Evolutionary conservation across 2,113 vertebrate genomes (phyloP).

Genomic region (Reinhardtius hippoglossoides): DNA sequence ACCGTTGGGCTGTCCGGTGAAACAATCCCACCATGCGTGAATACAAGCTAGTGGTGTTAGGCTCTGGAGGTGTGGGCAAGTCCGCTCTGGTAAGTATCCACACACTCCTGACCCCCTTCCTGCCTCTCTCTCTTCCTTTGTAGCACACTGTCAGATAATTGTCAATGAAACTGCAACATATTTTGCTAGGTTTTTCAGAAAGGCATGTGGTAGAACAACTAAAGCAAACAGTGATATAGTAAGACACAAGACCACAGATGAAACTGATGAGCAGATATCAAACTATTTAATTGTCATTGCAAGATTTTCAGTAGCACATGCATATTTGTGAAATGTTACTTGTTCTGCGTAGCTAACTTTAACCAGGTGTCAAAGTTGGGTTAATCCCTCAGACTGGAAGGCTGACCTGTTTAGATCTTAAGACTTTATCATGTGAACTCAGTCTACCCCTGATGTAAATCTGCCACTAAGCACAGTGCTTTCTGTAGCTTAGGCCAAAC

Average conservation of each 20-base stretch:
- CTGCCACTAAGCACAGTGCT: not conserved
- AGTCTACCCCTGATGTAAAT: slow-evolving; percentile 35
- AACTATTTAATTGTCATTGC: not conserved
- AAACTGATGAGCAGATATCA: not conserved
- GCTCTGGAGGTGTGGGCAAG: slow-evolving; percentile 99
- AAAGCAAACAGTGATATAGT: not conserved
- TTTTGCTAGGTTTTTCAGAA: not conserved
- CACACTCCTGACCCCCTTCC: slow-evolving; percentile 27
- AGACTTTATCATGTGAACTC: slow-evolving; percentile 54
- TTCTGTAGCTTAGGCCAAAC: slow-evolving; percentile 11
- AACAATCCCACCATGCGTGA: slow-evolving; percentile 96
- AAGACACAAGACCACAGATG: too few species aligned
- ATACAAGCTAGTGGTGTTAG: slow-evolving; percentile 99
- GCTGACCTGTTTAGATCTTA: slow-evolving; percentile 42
- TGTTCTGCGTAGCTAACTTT: slow-evolving; percentile 20
- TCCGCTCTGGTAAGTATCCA: slow-evolving; percentile 95
- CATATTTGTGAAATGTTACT: not conserved
- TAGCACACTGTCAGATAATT: slow-evolving; percentile 2
- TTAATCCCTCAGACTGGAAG: slow-evolving; percentile 52
- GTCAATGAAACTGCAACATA: slow-evolving; percentile 26
- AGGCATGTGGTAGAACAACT: slow-evolving; percentile 1
- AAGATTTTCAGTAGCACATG: not conserved
- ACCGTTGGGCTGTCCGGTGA: slow-evolving; percentile 85
- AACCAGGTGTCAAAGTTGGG: slow-evolving; percentile 47
- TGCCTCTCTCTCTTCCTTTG: slow-evolving; percentile 22